Percentiles rank a stretch among this genome's conserved stretches.
phyloP scores from a whole-genome alignment of 1,140 invertebrate species.

The Choristoneura fumiferana region DNA sequence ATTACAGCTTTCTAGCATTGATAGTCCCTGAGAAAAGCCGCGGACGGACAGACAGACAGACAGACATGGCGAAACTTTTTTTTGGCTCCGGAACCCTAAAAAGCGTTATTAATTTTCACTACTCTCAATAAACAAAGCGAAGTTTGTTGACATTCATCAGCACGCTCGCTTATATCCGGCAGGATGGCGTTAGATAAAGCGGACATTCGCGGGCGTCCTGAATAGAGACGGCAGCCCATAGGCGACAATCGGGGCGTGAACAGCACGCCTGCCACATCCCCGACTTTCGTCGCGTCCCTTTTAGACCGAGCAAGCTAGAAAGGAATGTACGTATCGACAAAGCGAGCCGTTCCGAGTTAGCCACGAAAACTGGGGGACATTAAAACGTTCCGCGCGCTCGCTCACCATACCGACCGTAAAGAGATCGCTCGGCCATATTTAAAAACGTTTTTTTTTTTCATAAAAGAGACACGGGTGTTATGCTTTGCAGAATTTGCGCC shows the following conservation, averaged over 20 bases:
- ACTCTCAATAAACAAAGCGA: too few relatives aligned
- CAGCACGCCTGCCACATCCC: conserved; percentile 16
- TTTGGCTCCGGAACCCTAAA: too few relatives aligned
- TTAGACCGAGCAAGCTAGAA: too few relatives aligned
- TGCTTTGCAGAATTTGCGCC: not conserved
- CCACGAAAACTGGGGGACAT: conserved; percentile 43
- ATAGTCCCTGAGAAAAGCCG: too few relatives aligned
- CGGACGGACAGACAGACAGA: too few relatives aligned
- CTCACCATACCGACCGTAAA: conserved; percentile 49
- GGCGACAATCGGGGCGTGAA: conserved; percentile 47
- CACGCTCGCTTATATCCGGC: conserved; percentile 16
- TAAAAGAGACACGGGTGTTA: conserved; percentile 33
- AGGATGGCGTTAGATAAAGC: conserved; percentile 51
- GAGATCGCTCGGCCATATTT: conserved; percentile 51
- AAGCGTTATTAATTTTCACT: too few relatives aligned
- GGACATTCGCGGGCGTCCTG: conserved; percentile 47
- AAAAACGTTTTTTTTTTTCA: conserved; percentile 65
- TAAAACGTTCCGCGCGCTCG: conserved; percentile 67
- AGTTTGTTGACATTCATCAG: too few relatives aligned
- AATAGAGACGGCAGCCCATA: conserved; percentile 59
- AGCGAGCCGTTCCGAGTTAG: not conserved
- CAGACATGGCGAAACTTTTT: too few relatives aligned
- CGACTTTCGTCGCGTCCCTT: not conserved
- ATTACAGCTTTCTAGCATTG: too few relatives aligned
- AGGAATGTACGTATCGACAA: not conserved